These are phyloP conservation scores for Onychostoma macrolepis DNA, from an alignment of 2,113 vertebrate species.

Conservation along the genomic window DNA sequence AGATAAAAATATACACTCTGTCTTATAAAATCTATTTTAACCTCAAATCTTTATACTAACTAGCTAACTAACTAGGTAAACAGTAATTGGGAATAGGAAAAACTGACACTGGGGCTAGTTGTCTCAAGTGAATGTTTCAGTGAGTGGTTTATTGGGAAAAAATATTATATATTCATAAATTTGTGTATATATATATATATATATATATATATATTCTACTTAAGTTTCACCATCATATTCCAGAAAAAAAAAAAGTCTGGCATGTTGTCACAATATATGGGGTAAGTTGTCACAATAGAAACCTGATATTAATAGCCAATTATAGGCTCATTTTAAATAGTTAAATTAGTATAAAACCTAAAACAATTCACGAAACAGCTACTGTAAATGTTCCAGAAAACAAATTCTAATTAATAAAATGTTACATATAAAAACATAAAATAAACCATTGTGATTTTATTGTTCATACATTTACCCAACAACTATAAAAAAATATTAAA, in stretches of 20 bases:
- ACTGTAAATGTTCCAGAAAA: too few species aligned
- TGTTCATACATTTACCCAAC: not conserved
- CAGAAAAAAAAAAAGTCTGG: not conserved
- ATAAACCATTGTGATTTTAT: not conserved
- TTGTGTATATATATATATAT: too few species aligned
- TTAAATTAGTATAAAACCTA: not conserved
- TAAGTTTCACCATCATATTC: too few species aligned
- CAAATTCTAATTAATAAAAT: not conserved
- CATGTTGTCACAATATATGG: not conserved
- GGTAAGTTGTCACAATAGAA: not conserved
- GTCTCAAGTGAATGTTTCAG: not conserved
- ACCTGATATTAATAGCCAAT: not conserved
- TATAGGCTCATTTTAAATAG: not conserved
- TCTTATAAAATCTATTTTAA: not conserved
- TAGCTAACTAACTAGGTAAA: too few species aligned
- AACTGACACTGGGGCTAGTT: not conserved
- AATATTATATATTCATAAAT: too few species aligned
- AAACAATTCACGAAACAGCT: not conserved
- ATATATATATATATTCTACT: too few species aligned
- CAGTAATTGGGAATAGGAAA: not conserved
- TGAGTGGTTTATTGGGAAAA: too few species aligned
- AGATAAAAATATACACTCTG: not conserved
- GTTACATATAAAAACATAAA: not conserved
- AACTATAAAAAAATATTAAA: not conserved
- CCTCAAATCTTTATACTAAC: not conserved